These are phyloP conservation scores for Tetramorium alpestre DNA, from an alignment of 1,140 invertebrate genomes.

Conservation along the genomic window DNA sequence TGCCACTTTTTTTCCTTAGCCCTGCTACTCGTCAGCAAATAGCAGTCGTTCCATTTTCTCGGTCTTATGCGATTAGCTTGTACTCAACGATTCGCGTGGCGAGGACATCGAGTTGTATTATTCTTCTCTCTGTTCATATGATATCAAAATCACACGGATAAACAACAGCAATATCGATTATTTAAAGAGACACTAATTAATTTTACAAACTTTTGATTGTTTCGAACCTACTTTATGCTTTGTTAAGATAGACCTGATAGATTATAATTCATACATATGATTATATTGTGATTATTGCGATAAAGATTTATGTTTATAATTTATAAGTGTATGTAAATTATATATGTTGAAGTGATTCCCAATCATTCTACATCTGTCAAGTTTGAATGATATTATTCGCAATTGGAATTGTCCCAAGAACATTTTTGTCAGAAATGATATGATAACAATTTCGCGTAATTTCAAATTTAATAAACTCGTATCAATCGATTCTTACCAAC, in stretches of 20 bases:
- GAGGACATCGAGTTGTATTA: slow-evolving; percentile 12
- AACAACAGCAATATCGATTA: not conserved
- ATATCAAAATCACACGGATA: not conserved
- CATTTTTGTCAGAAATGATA: not conserved
- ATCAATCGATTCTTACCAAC: not conserved
- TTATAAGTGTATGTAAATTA: not conserved
- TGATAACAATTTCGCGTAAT: slow-evolving; percentile 1
- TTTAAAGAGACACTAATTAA: not conserved
- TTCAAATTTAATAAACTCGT: not conserved
- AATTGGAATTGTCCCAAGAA: not conserved
- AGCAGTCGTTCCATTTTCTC: slow-evolving; percentile 56
- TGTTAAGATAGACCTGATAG: not conserved
- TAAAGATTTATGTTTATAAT: not conserved
- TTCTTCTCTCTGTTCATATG: not conserved
- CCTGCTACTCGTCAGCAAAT: slow-evolving; percentile 57
- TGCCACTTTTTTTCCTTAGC: slow-evolving; percentile 58
- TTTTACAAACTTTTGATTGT: not conserved
- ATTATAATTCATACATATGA: not conserved
- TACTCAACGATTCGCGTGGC: not conserved
- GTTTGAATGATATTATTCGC: not conserved
- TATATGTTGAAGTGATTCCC: not conserved
- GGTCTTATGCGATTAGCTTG: slow-evolving; percentile 43
- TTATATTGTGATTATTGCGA: not conserved
- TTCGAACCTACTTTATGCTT: not conserved
- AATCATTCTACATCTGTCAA: not conserved